Conservation (phyloP, 2,113 vertebrate genomes). For the Cavia aperea region DNA sequence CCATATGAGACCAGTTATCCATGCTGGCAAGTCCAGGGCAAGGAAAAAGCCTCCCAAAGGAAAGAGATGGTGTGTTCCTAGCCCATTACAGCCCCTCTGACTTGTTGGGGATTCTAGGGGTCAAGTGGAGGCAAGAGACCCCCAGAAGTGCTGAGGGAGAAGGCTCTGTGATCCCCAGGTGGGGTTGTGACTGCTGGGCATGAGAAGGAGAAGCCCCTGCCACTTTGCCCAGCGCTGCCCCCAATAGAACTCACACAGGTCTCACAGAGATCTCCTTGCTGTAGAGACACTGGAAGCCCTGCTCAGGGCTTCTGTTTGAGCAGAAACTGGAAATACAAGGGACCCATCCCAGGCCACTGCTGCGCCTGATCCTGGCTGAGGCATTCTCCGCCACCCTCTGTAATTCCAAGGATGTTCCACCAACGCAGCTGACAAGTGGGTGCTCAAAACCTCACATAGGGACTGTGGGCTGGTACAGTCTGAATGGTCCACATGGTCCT, state of each 20-base stretch:
- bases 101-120: background rate
- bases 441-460: background rate
- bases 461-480: background rate
- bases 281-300: background rate
- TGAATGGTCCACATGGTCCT: background rate
- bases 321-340: rapidly evolving
- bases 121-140: background rate
- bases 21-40: background rate
- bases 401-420: background rate
- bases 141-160: background rate
- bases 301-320: background rate
- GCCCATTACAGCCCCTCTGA: background rate
- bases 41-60: background rate
- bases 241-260: too few relatives aligned
- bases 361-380: background rate
- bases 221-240: background rate
- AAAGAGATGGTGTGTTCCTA: background rate
- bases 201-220: background rate
- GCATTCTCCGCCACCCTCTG: background rate
- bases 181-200: background rate
- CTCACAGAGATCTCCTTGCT: too few relatives aligned
- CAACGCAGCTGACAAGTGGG: too few relatives aligned
- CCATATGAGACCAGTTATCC: background rate
- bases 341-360: background rate
- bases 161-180: background rate